Conservation (phyloP, 2,888 invertebrate species). For the Dyspetes luteomarginatus region DNA sequence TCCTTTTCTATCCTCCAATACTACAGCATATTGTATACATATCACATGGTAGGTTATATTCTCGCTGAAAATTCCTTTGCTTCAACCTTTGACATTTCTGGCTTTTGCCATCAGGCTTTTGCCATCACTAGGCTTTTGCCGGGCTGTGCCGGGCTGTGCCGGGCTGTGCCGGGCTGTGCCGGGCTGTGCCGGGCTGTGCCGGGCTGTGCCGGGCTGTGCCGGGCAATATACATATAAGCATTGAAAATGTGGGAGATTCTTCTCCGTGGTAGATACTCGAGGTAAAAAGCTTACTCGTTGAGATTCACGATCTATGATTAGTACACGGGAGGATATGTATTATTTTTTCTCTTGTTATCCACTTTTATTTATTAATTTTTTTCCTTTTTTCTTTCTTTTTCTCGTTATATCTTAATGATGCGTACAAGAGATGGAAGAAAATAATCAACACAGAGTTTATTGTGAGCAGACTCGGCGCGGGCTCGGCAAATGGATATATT, state of each 20-base stretch:
- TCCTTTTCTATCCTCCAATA: slow-evolving; percentile 61
- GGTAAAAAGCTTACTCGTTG: slow-evolving; percentile 40
- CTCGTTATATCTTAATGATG: slow-evolving; percentile 72
- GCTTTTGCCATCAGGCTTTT: too few relatives aligned
- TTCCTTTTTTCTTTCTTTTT: slow-evolving; percentile 16
- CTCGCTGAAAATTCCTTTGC: neutral
- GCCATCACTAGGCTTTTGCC: too few relatives aligned
- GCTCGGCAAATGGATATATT: too few relatives aligned
- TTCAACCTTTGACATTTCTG: too few relatives aligned
- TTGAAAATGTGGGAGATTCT: slow-evolving; percentile 77
- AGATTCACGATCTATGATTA: slow-evolving; percentile 54
- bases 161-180: too few relatives aligned
- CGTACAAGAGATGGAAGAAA: slow-evolving; percentile 49
- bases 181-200: too few relatives aligned
- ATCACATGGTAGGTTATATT: neutral
- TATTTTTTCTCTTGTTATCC: neutral
- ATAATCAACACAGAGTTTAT: too few relatives aligned
- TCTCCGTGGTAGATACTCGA: slow-evolving; percentile 13
- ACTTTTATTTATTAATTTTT: neutral
- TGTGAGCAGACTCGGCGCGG: too few relatives aligned
- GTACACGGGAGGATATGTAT: slow-evolving; percentile 49
- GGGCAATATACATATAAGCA: slow-evolving; percentile 56
- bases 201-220: too few relatives aligned
- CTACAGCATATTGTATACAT: neutral
- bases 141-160: too few relatives aligned